Evolutionary conservation across 2,888 invertebrate genomes (phyloP), one percentile per base, ranked within the genome.

Genomic region (Lepetodrilus schrolli): DNA sequence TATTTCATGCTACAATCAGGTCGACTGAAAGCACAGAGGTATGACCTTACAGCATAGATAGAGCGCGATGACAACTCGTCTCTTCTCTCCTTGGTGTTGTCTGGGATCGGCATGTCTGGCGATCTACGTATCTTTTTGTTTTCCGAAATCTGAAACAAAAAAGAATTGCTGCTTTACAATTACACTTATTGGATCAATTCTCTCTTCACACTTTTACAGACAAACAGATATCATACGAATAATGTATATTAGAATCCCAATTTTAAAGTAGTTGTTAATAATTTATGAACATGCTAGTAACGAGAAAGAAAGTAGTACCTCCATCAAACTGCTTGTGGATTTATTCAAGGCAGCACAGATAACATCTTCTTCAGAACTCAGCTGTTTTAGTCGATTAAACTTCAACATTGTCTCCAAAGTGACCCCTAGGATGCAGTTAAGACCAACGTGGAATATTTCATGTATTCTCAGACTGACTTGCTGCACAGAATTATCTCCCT

Each of bases 401-500:
- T 94, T 96, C 65, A 95, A 91, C 91, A 99, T 93, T 0, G 95
- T 93, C 0, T 94, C 93, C 58, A 99, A 89, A 0, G 96, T 93
- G 21, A 99, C 93, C 99, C 99, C 91, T 88, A 72, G 7, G 37
- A 10, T 38, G 1, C 2, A 48, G 58, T 72, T 65, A 73, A 73
- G 58, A 58, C n/a, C n/a, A n/a, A n/a, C n/a, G n/a, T n/a, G n/a
- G n/a, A n/a, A n/a, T n/a, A n/a, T n/a, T n/a, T n/a, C n/a, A n/a
- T n/a, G n/a, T n/a, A n/a, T n/a, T n/a, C n/a, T n/a, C n/a, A n/a
- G n/a, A n/a, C n/a, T n/a, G n/a, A n/a, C n/a, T n/a, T n/a, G n/a
- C n/a, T n/a, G n/a, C n/a, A n/a, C n/a, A n/a, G n/a, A n/a, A n/a
- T n/a, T n/a, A n/a, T n/a, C n/a, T n/a, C n/a, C n/a, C n/a, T n/a